phyloP scores from a whole-genome alignment of 2,113 vertebrate species.

The Microcebus griseorufus region DNA sequence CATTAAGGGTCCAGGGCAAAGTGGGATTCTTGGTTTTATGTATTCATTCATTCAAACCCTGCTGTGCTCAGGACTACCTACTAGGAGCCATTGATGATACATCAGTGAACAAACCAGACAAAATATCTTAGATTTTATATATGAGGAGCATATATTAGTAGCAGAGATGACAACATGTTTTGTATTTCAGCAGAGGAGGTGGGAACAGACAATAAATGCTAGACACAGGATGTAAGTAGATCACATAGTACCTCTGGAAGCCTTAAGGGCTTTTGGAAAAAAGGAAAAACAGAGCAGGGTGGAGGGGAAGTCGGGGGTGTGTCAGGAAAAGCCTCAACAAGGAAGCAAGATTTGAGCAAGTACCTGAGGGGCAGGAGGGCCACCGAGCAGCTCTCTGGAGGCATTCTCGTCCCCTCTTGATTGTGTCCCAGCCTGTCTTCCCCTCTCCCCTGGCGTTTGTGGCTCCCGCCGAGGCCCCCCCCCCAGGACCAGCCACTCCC shows the following conservation, averaged over 20 bases:
- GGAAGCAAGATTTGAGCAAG: background rate
- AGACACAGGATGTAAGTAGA: background rate
- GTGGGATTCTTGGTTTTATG: background rate
- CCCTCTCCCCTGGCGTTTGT: background rate
- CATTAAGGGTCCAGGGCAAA: background rate
- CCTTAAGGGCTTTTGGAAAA: background rate
- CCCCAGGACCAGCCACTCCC: background rate
- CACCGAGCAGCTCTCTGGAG: background rate
- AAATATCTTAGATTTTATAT: background rate
- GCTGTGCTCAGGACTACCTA: background rate
- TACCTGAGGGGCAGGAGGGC: accelerated
- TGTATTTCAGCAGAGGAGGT: background rate
- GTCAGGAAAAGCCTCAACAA: background rate
- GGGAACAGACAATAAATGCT: background rate
- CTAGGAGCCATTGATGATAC: background rate
- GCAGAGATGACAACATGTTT: background rate
- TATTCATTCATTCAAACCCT: background rate
- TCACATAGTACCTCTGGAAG: background rate
- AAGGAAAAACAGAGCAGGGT: background rate
- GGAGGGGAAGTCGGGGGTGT: background rate
- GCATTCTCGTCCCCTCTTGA: too few relatives aligned
- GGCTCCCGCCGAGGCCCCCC: background rate
- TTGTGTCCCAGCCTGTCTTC: background rate
- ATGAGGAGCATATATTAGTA: background rate
- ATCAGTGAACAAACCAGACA: background rate